phyloP scores from a whole-genome alignment of 2,888 invertebrate genomes.

The Yponomeuta cagnagella region DNA sequence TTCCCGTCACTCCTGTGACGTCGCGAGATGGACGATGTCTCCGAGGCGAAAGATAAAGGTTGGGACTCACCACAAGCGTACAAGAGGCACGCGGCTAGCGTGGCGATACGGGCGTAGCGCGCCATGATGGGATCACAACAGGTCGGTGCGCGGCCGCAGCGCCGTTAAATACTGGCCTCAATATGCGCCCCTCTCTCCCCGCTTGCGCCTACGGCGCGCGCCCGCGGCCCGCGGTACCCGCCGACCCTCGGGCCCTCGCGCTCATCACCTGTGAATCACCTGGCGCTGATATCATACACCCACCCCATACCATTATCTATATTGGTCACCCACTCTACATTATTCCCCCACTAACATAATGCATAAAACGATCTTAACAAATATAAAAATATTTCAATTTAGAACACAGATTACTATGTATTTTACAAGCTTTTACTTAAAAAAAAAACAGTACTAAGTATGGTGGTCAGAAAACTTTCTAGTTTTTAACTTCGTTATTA shows the following conservation, averaged over 20 bases:
- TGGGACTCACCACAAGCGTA: conserved; percentile 74
- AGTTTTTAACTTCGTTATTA: too few relatives aligned
- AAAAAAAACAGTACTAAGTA: too few relatives aligned
- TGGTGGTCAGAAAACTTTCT: too few relatives aligned
- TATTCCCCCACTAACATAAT: neutral
- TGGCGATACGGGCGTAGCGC: conserved; percentile 75
- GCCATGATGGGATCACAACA: conserved; percentile 77
- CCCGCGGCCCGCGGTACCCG: conserved; percentile 24
- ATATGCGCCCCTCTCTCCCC: conserved; percentile 72
- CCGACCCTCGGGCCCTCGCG: conserved; percentile 39
- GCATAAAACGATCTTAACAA: neutral
- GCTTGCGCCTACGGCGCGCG: conserved; percentile 66
- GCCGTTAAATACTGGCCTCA: conserved; percentile 76
- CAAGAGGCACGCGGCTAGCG: conserved; percentile 74
- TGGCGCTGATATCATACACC: conserved; percentile 10
- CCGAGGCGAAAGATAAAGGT: conserved; percentile 66
- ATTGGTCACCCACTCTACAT: conserved; percentile 9
- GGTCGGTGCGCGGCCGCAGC: conserved; percentile 72
- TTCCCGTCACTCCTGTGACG: conserved; percentile 59
- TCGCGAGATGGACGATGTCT: conserved; percentile 65
- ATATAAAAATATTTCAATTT: neutral
- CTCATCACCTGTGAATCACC: conserved; percentile 60
- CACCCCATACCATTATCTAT: conserved; percentile 19
- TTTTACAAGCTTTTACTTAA: too few relatives aligned
- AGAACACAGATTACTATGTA: too few relatives aligned